Percentiles rank a stretch among this genome's conserved stretches.
Conservation (phyloP, 2,888 invertebrate genomes). For the Melinaea marsaeus region DNA sequence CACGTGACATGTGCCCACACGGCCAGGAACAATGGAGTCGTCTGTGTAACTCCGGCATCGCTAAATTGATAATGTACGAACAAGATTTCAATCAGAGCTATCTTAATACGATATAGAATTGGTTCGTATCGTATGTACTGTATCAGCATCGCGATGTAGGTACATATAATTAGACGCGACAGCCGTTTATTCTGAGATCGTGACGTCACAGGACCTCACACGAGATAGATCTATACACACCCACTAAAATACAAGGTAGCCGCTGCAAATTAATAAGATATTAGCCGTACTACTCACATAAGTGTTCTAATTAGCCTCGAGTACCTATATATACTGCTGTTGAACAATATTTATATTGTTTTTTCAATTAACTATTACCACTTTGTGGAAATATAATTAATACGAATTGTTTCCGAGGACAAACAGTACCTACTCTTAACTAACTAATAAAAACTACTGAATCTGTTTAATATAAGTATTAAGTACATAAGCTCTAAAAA, state of each 20-base stretch:
- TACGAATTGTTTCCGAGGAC: too few species aligned
- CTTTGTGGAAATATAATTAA: too few species aligned
- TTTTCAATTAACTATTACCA: too few species aligned
- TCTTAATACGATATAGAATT: slow-evolving; percentile 8
- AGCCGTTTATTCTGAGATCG: slow-evolving; percentile 69
- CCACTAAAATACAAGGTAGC: slow-evolving; percentile 21
- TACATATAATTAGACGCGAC: slow-evolving; percentile 64
- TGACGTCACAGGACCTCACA: slow-evolving; percentile 60
- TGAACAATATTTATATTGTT: too few species aligned
- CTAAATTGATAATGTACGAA: slow-evolving; percentile 1
- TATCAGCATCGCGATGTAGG: slow-evolving; percentile 12
- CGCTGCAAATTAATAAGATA: slow-evolving; percentile 8
- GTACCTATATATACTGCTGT: neutral
- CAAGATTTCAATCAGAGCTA: slow-evolving; percentile 1
- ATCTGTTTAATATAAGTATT: too few species aligned
- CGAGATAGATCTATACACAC: slow-evolving; percentile 27
- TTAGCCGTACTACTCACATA: neutral
- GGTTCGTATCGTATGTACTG: slow-evolving; percentile 10
- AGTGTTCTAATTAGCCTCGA: slow-evolving; percentile 6
- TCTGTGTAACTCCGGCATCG: neutral
- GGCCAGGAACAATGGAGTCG: neutral
- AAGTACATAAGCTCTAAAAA: too few species aligned
- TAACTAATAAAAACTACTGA: too few species aligned
- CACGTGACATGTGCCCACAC: too few species aligned
- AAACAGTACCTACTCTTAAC: too few species aligned